phyloP scores from a whole-genome alignment of 2,888 invertebrate genomes.

The Drosophila ezoana region DNA sequence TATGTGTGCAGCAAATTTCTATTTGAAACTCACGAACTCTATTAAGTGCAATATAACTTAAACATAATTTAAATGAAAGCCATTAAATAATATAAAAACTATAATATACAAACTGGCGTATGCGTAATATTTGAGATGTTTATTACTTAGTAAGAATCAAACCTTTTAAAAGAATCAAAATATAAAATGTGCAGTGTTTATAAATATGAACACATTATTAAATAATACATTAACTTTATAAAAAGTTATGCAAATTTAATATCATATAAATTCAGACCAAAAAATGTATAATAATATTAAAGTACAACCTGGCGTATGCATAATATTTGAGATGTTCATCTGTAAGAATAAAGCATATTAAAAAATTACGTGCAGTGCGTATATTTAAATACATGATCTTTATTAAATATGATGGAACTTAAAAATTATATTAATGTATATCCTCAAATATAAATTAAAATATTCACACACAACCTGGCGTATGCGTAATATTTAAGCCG shows the following conservation, averaged over 20 bases:
- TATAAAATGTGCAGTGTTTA: not conserved
- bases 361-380: not conserved
- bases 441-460: no score
- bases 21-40: not conserved
- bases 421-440: no score
- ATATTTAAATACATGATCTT: no score
- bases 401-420: no score
- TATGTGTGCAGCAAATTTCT: not conserved
- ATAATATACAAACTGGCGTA: constrained; percentile 8
- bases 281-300: not conserved
- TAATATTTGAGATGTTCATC: not conserved
- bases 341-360: not conserved
- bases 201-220: no score
- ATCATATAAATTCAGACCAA: not conserved
- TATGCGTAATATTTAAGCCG: constrained; percentile 2
- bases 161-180: not conserved
- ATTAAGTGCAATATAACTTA: not conserved
- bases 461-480: not conserved
- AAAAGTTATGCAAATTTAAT: not conserved
- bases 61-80: not conserved
- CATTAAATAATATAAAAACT: not conserved
- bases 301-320: not conserved
- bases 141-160: no score
- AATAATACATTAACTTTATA: not conserved
- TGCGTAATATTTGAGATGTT: constrained; percentile 1